A percentile compares a stretch with the other conserved stretches of the same genome.
These are phyloP conservation scores for Plebejus melissa DNA, from an alignment of 2,888 invertebrate genomes.

Conservation along the genomic window DNA sequence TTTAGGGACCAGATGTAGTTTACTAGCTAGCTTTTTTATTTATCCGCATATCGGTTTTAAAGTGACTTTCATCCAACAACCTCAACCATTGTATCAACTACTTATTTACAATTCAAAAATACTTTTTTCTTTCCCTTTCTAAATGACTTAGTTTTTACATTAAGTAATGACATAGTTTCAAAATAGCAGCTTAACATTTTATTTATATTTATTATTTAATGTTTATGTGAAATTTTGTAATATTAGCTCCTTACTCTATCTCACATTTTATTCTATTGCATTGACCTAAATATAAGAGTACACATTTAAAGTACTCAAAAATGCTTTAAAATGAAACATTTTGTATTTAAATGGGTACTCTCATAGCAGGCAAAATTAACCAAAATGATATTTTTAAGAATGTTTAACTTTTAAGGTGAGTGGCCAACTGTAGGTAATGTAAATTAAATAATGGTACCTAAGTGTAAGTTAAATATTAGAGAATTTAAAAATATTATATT, in stretches of 20 bases:
- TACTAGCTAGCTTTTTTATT: not conserved
- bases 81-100: not conserved
- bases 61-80: not conserved
- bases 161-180: not conserved
- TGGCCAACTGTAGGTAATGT: conserved; percentile 4
- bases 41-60: not conserved
- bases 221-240: conserved; percentile 71
- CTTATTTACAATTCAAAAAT: not conserved
- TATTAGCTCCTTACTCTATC: conserved; percentile 66
- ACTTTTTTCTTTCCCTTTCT: not conserved
- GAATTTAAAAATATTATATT: not conserved
- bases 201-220: conserved; percentile 35
- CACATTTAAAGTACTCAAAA: conserved; percentile 3
- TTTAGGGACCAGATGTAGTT: not conserved
- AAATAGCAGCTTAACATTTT: conserved; percentile 23
- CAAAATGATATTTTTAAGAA: conserved; percentile 24
- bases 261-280: conserved; percentile 48
- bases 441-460: conserved; percentile 10
- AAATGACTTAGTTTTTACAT: not conserved
- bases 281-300: conserved; percentile 33
- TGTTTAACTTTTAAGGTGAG: not conserved
- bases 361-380: conserved; percentile 12
- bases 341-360: conserved; percentile 16
- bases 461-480: conserved; percentile 18
- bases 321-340: not conserved